Conservation (phyloP, 1,140 invertebrate species). For the Planococcus citri region DNA sequence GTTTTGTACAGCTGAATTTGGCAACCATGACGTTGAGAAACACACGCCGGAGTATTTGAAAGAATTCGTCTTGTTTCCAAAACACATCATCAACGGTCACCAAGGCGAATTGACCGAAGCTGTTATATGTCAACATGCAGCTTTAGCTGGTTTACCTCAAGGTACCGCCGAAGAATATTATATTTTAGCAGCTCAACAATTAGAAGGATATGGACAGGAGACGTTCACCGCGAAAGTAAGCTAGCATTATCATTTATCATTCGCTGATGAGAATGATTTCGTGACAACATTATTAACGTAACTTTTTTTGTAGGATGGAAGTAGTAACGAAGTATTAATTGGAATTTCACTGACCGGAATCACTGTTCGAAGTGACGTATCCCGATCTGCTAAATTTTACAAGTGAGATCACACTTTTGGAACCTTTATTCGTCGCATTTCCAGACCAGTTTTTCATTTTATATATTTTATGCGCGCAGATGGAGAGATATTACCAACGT, state of each 20-base stretch:
- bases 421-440: too few species aligned
- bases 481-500: constrained; percentile 87
- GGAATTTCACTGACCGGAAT: constrained; percentile 66
- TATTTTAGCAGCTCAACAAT: constrained; percentile 79
- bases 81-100: constrained; percentile 43
- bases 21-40: constrained; percentile 79
- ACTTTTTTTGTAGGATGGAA: constrained; percentile 42
- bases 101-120: constrained; percentile 63
- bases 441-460: too few species aligned
- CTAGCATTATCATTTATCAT: background rate
- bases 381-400: constrained; percentile 50
- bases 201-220: constrained; percentile 91
- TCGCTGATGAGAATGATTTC: too few species aligned
- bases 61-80: constrained; percentile 81
- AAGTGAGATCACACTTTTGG: constrained; percentile 37
- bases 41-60: constrained; percentile 84
- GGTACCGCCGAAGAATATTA: constrained; percentile 87
- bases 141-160: constrained; percentile 53
- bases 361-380: constrained; percentile 49
- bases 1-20: constrained; percentile 71
- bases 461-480: constrained; percentile 41
- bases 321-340: constrained; percentile 54
- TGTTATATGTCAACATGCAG: constrained; percentile 66
- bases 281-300: background rate
- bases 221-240: constrained; percentile 68